Conservation (phyloP, 23 tunicate species). For the Corella eumyota region DNA sequence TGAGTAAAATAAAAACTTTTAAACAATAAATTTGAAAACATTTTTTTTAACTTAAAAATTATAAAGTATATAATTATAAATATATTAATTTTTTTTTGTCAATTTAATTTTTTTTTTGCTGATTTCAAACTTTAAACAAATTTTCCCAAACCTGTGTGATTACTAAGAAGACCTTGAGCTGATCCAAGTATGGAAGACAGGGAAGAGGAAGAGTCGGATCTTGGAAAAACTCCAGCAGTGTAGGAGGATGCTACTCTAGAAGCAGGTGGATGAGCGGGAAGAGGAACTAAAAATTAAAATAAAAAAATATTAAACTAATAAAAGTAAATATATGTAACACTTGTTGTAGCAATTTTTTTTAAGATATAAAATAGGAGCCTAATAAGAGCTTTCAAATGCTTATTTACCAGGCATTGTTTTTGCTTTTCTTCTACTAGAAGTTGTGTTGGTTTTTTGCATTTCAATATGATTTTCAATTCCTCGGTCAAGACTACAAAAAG, state of each 20-base stretch:
- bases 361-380: background rate
- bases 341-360: too few relatives aligned
- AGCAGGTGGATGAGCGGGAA: background rate
- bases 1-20: too few relatives aligned
- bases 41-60: too few relatives aligned
- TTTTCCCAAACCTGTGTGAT: too few relatives aligned
- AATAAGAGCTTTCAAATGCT: background rate
- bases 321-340: too few relatives aligned
- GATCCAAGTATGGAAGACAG: background rate
- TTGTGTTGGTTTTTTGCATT: constrained; percentile 11
- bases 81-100: too few relatives aligned
- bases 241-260: constrained; percentile 14
- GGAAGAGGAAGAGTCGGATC: constrained; percentile 17
- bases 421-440: constrained; percentile 67
- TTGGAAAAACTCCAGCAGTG: constrained; percentile 7
- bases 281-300: constrained; percentile 18
- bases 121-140: too few relatives aligned
- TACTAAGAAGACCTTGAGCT: too few relatives aligned
- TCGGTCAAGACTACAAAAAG: constrained; percentile 51
- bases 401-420: constrained; percentile 72
- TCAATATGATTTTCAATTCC: constrained; percentile 46
- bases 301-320: too few relatives aligned
- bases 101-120: too few relatives aligned
- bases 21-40: too few relatives aligned
- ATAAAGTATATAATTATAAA: too few relatives aligned